Base-by-base conservation (phyloP, 1,140 invertebrate genomes). In the Choristoneura fumiferana region DNA sequence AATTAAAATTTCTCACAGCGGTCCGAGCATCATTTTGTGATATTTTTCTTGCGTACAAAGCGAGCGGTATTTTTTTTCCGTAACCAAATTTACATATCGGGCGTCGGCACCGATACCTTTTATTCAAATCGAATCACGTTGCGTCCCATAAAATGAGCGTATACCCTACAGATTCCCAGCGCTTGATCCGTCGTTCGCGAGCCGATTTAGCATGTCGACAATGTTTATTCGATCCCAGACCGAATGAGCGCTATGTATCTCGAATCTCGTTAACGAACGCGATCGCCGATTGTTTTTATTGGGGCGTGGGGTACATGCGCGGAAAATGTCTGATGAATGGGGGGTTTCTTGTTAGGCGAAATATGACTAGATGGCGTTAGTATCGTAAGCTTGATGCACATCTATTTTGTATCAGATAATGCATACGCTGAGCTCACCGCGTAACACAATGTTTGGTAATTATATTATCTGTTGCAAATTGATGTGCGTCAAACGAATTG, bases 121-220 rank as follows among this genome's bases (percentile, higher is more conserved):
- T 76, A 73, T 76, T 73, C 69, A 76, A 73, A 76, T 73, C 67
- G 56, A 74, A 77, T 77, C 69, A 71, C 74, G 69, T 77, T 62
- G 63, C 62, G 52, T 65, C 60, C 65, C 58, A 74, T 77, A 77
- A 74, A 74, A 69, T 63, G 63, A 61, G 63, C 57, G 66, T 65
- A 63, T 62, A 63, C 58, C 56, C 53, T 62, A 58, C 58, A 64
- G 65, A 64, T 63, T 64, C 54, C 35, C 61, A 64, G 35, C 13
- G 36, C 53, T 34, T 62, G 64, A 74, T 71, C 68, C 65, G 49
- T 62, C 45, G 45, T 64, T 64, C 62, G 52, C 58, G 62, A 56
- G 43, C 49, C 62, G 63, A 71, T 70, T 68, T 58, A 58, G 57
- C 62, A 60, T 72, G 71, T 78, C 73, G 76, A 76, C 66, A 76